Conservation (phyloP, 2,113 vertebrate genomes). For the Hippoglossus stenolepis region DNA sequence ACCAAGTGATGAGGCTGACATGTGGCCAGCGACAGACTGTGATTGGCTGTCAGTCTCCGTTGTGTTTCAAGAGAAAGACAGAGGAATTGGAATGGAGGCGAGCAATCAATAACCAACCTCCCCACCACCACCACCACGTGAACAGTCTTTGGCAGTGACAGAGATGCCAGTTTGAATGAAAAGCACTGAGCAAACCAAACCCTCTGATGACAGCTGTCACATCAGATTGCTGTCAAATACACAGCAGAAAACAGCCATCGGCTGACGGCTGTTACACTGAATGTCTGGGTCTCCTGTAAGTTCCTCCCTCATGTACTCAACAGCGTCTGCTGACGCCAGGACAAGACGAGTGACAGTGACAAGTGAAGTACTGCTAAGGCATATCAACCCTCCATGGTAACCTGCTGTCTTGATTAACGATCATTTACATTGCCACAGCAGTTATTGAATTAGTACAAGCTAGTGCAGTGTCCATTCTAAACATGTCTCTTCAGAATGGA, state of each 20-base stretch:
- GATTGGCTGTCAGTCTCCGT: constrained; percentile 54
- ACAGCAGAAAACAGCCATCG: constrained; percentile 38
- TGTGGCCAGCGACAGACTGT: constrained; percentile 26
- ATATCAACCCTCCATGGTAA: not conserved
- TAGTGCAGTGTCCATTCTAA: not conserved
- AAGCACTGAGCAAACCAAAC: constrained; percentile 25
- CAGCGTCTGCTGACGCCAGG: no score
- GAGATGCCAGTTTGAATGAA: constrained; percentile 29
- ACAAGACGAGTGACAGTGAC: not conserved
- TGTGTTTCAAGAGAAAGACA: constrained; percentile 24
- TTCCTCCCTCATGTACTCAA: constrained; percentile 12
- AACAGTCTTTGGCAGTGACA: constrained; percentile 33
- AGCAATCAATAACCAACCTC: constrained; percentile 43
- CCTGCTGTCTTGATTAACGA: not conserved
- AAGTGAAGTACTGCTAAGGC: not conserved
- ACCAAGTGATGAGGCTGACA: constrained; percentile 33
- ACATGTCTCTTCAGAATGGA: no score
- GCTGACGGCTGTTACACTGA: constrained; percentile 41
- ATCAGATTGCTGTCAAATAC: constrained; percentile 49
- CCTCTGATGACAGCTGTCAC: constrained; percentile 41
- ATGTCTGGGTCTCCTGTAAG: constrained; percentile 14
- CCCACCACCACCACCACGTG: constrained; percentile 25
- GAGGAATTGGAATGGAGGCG: constrained; percentile 38
- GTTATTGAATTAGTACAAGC: not conserved
- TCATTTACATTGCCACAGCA: not conserved